Base-by-base conservation (phyloP, 1,140 invertebrate species). In the Bombus huntii region DNA sequence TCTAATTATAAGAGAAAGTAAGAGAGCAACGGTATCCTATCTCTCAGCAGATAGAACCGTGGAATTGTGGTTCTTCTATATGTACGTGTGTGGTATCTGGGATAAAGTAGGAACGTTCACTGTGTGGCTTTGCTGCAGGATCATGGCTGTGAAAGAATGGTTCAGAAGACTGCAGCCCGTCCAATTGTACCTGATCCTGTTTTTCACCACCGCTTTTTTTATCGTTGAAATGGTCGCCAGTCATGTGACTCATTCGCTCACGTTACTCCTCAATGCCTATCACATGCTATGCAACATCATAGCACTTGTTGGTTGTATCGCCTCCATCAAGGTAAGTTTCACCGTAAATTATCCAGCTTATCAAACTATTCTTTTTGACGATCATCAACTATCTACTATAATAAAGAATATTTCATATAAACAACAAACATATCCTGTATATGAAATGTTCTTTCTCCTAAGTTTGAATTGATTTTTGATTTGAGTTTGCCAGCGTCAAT, bases 251-350 rank as follows among this genome's bases (percentile, higher is more conserved):
- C 97, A 98, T 92, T 97, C 97, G 2, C 96, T 98, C 53, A 98
- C 98, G 0, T 95, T 98, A 2, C 96, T 98, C 28, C 96, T 98
- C 83, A 98, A 98, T 92, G 97, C 97, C 12, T 98, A 98, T 95
- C 98, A 98, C 94, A 97, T 97, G 94, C 96, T 98, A 10, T 98
- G 97, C 93, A 98, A 98, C 91, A 96, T 97, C 72, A 95, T 98
- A 44, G 97, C 97, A 15, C 95, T 98, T 15, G 92, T 96, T 22
- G 97, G 97, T 18, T 97, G 97, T 92, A 96, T 98, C 59, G 95
- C 97, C 34, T 97, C 97, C 18, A 96, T 97, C 83, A 97, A 97
- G 96, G 97, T 97, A 95, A 92, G 66, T 84, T 31, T 28, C 42
- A 77, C 31, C 1, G n/a, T 74, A 39, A 70, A 3, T 5, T 34